Percentiles rank a stretch among this genome's conserved stretches.
phyloP scores from a whole-genome alignment of 2,888 invertebrate species.

The Lutraria lutraria region DNA sequence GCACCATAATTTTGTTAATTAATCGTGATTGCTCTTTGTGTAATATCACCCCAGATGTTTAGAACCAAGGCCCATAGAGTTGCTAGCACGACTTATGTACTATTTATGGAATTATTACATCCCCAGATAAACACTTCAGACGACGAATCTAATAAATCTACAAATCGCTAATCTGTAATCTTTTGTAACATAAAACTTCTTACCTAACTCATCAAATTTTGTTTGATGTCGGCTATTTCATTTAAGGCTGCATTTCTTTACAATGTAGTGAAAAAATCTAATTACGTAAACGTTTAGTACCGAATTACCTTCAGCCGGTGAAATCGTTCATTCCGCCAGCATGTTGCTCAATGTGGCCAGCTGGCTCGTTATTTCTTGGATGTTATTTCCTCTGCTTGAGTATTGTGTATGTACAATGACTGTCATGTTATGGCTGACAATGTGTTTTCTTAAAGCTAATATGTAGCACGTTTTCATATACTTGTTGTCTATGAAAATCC shows the following conservation, averaged over 20 bases:
- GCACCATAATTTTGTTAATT: slow-evolving; percentile 4
- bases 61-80: neutral
- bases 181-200: neutral
- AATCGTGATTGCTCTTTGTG: neutral
- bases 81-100: neutral
- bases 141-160: neutral
- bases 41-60: neutral
- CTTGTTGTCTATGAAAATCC: no score
- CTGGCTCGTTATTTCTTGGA: no score
- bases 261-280: neutral
- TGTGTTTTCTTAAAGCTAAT: no score
- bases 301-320: neutral
- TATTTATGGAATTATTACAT: neutral
- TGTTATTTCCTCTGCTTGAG: no score
- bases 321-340: neutral
- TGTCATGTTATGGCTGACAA: no score
- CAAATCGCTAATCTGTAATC: neutral
- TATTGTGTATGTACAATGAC: no score
- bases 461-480: no score
- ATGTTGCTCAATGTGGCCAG: neutral
- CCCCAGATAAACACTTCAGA: neutral
- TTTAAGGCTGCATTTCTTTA: neutral
- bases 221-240: slow-evolving; percentile 1
- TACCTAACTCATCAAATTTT: neutral
- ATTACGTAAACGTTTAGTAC: neutral